Conservation (phyloP, 1,140 invertebrate species). For the Wiebesia pumilae region DNA sequence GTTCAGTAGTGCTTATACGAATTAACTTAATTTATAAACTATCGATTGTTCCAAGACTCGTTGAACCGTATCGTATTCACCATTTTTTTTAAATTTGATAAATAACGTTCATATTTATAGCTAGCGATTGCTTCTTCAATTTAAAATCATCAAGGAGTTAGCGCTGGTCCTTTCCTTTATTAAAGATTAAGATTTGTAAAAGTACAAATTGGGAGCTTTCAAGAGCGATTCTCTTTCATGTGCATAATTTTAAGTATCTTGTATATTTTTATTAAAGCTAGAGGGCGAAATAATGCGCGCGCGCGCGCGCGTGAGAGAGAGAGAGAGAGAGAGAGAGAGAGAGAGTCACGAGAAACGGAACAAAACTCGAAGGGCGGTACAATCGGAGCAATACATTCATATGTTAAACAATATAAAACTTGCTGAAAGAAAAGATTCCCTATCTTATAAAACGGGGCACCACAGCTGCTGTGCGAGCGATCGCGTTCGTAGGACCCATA, state of each 20-base stretch:
- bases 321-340: neutral
- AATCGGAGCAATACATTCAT: constrained; percentile 65
- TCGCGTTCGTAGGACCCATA: neutral
- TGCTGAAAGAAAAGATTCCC: constrained; percentile 71
- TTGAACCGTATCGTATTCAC: too few species aligned
- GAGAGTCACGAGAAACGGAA: neutral
- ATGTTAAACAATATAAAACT: constrained; percentile 73
- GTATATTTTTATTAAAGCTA: neutral
- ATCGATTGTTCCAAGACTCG: neutral
- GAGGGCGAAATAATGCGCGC: too few species aligned
- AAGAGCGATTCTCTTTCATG: neutral
- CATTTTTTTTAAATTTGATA: neutral
- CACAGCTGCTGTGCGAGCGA: constrained; percentile 16
- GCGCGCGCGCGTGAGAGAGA: too few species aligned
- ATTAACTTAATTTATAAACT: too few species aligned
- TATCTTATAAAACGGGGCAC: constrained; percentile 61
- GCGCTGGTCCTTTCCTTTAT: neutral
- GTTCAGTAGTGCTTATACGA: too few species aligned
- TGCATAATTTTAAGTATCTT: neutral
- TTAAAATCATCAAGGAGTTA: too few species aligned
- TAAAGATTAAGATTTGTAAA: neutral
- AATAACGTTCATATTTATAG: neutral
- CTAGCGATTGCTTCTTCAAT: too few species aligned
- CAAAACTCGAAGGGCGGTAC: constrained; percentile 19
- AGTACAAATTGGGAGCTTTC: neutral